Conservation (phyloP, 2,797 vertebrate species). For the Forpus xanthops region DNA sequence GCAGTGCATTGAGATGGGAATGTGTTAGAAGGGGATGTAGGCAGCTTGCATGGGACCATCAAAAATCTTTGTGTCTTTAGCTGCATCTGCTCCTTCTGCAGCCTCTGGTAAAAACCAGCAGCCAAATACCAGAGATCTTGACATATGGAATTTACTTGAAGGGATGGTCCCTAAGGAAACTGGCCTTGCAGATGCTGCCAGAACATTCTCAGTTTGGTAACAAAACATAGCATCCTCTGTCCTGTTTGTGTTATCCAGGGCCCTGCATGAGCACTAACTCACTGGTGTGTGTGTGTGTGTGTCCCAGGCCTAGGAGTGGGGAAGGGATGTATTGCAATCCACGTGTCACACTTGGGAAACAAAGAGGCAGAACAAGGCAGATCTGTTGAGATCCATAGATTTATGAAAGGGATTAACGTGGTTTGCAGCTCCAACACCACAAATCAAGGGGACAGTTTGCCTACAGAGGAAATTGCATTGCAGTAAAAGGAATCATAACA, state of each 20-base stretch:
- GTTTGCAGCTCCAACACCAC: background rate
- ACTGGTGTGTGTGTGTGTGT: no score
- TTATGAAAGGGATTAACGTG: background rate
- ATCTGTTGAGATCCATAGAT: background rate
- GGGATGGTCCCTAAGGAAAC: background rate
- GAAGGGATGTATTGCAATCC: background rate
- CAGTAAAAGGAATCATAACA: background rate
- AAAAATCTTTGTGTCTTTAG: background rate
- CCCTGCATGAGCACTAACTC: accelerated
- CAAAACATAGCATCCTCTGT: background rate
- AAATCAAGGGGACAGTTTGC: background rate
- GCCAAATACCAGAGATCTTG: background rate
- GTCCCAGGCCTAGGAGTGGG: background rate
- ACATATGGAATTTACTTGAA: background rate
- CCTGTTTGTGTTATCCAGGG: background rate
- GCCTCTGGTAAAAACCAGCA: background rate
- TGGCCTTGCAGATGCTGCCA: background rate
- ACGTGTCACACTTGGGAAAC: background rate
- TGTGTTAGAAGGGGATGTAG: background rate
- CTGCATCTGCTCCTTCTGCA: background rate
- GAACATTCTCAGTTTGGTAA: background rate
- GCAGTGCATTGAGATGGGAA: background rate
- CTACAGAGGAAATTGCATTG: background rate
- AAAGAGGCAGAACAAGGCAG: background rate
- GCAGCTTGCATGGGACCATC: background rate